phyloP scores from a whole-genome alignment of 1,140 invertebrate genomes.

The Leptinotarsa lineolata region DNA sequence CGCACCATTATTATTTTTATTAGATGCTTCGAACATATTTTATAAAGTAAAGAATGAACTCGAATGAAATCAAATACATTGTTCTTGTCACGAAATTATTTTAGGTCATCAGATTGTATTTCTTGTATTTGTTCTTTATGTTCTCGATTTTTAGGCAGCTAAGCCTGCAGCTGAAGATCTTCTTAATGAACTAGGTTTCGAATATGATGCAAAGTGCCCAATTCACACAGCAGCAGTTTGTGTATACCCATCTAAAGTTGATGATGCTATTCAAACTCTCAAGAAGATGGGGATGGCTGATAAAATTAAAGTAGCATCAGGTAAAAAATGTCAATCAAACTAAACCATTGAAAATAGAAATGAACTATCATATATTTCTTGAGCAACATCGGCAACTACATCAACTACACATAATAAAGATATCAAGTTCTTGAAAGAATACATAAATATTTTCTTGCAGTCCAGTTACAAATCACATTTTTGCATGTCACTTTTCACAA shows the following conservation, averaged over 20 bases:
- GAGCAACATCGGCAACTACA: too few relatives aligned
- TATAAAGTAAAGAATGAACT: not conserved
- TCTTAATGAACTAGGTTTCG: conserved; percentile 48
- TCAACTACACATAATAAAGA: not conserved
- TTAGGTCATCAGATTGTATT: not conserved
- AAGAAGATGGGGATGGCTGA: conserved; percentile 61
- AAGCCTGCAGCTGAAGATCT: conserved; percentile 58
- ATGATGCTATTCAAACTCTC: conserved; percentile 70
- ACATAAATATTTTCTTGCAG: too few relatives aligned
- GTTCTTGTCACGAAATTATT: not conserved
- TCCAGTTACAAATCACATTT: too few relatives aligned
- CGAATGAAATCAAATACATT: not conserved
- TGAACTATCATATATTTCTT: too few relatives aligned
- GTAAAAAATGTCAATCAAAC: conserved; percentile 57
- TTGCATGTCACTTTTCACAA: too few relatives aligned
- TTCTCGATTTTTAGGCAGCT: conserved; percentile 59
- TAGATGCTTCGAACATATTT: not conserved
- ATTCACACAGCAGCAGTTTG: conserved; percentile 84
- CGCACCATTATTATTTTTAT: too few relatives aligned
- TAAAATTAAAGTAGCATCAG: conserved; percentile 76
- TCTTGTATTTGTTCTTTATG: not conserved
- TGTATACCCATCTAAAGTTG: conserved; percentile 87
- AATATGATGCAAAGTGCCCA: conserved; percentile 44
- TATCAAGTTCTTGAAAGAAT: too few relatives aligned
- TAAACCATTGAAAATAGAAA: too few relatives aligned